Evolutionary conservation across 2,888 invertebrate species (phyloP), one percentile per base, ranked within the genome.

Genomic region (Meteorus colon): DNA sequence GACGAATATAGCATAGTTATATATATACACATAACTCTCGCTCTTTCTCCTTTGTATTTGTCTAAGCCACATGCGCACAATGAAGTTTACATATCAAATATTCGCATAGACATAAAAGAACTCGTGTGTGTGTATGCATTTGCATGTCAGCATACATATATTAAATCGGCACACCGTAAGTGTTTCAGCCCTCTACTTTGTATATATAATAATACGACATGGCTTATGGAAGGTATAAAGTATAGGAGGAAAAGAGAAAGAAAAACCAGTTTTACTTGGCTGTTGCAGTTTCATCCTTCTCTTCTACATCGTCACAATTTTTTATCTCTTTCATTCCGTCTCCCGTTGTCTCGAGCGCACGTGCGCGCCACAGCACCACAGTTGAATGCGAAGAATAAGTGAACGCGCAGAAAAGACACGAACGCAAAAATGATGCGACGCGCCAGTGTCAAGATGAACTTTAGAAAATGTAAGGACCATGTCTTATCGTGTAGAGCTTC

Each of bases 281-380:
- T 65, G 75, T 74, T 73, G 74, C 73, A 51, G 60, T 41, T 74
- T 78, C 71, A 74, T 74, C 74, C 51, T 75, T 75, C 63, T 45
- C 19, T 68, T 59, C 34, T 16, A 71, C 27, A n/a, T 73, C 59
- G 34, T 45, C 68, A 41, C 62, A 69, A 63, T 62, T 78, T 80
- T 82, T 81, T 81, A 75, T 59, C 41, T 37, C 60, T 51, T 48
- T 60, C 76, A 78, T 77, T 8, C 24, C 8, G 55, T 55, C 68
- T 78, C 77, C 74, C 73, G 75, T 79, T 81, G 71, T 76, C 70
- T 77, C 65, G 60, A 74, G 63, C 87, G 86, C 87, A 86, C 86
- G 87, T 86, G 86, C 86, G 85, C 79, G 80, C 80, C 2, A 19
- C n/a, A 82, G 79, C 86, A 86, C 84, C 84, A 86, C 78, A 77